Conservation (phyloP, 2,113 vertebrate species). For the Brienomyrus brachyistius region DNA sequence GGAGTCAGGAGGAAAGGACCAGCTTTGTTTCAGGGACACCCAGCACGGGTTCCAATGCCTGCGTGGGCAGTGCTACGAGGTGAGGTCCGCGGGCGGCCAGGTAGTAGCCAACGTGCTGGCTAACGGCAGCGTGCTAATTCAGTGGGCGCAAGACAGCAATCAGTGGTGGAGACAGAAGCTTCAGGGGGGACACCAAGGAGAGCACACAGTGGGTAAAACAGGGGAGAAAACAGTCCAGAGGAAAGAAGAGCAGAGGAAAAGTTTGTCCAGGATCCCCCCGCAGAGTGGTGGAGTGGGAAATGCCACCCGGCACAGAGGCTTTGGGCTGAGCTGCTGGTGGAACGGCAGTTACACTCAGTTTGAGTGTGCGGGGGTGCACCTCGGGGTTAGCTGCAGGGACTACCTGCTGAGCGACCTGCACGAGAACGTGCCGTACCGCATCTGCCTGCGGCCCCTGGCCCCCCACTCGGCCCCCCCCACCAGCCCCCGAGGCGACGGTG, state of each 20-base stretch:
- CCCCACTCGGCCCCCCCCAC: slow-evolving; percentile 21
- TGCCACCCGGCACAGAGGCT: slow-evolving; percentile 59
- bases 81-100: slow-evolving; percentile 54
- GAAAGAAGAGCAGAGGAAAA: background rate
- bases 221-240: slow-evolving; percentile 14
- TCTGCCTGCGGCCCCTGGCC: slow-evolving; percentile 73
- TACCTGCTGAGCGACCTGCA: slow-evolving; percentile 81
- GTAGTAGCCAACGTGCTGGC: slow-evolving; percentile 77
- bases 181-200: background rate
- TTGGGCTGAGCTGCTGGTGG: slow-evolving; percentile 85
- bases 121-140: slow-evolving; percentile 84
- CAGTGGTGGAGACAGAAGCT: background rate
- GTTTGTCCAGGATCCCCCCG: background rate
- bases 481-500: background rate
- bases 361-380: slow-evolving; percentile 78
- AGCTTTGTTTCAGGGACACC: slow-evolving; percentile 74
- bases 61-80: slow-evolving; percentile 58
- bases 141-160: slow-evolving; percentile 60
- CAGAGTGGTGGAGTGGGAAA: slow-evolving; percentile 20
- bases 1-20: slow-evolving; percentile 52
- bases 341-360: slow-evolving; percentile 89
- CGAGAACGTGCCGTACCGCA: slow-evolving; percentile 80
- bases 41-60: slow-evolving; percentile 67
- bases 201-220: background rate
- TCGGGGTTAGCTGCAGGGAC: slow-evolving; percentile 78